Evolutionary conservation across 2,113 vertebrate species (phyloP), one percentile per base, ranked within the genome.

Genomic region (Saguinus midas): DNA sequence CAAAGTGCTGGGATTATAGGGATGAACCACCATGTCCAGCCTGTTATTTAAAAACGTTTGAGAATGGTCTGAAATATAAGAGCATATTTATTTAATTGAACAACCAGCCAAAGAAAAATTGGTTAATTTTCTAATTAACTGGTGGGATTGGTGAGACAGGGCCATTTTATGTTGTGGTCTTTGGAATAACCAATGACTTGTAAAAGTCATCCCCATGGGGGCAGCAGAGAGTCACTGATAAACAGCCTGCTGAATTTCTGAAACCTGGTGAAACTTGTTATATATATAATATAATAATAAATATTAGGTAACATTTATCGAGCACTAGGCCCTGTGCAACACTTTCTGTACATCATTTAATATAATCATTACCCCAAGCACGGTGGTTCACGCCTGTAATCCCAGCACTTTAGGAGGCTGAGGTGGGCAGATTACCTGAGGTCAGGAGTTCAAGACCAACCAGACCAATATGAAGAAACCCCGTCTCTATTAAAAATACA

Each of bases 171-270:
- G 37, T 64, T 13, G 1, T 10, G 14, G 6, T 10, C 37, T 85
- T 18, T 45, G 40, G 43, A 55, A 79, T 61, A 86, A 43, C 16
- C 78, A 95, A 5, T 55, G 68, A 66, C 32, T 55, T 43, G 40
- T 68, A 95, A 88, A 68, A 78, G 43, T 68, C 29, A 58, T 68
- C 73, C 84, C 80, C 35, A 25, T 13, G 58, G 57, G 91, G 68
- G 75, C 95, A 94, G 91, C 70, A 96, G 81, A 95, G 37, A 94
- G 48, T 87, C 68, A 48, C 14, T 64, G 40, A 68, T 27, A 93
- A 90, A 82, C 20, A 85, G n/a, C 3, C 29, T 35, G 8, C 8
- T 13, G 43, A 21, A 75, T 75, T 91, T 66, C 55, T 88, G 40
- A 88, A 82, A 73, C 1, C 52, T 32, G 25, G 37, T 92, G 21